These are phyloP conservation scores for Sialia sialis DNA, from an alignment of 2,113 vertebrate species.

Conservation along the genomic window DNA sequence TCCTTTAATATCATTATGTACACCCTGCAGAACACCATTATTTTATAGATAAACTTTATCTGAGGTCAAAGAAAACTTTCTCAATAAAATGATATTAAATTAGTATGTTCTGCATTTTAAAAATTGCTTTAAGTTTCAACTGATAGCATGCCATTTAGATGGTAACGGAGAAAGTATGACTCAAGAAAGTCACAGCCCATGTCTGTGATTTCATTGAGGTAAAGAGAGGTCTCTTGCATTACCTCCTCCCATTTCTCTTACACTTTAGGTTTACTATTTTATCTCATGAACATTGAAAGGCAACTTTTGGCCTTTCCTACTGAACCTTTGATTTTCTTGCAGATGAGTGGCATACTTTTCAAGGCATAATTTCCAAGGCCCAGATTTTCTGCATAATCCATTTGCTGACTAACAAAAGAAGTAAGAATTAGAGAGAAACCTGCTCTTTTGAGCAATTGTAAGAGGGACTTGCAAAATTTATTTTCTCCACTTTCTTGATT, in stretches of 20 bases:
- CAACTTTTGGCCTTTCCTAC: neutral
- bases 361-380: neutral
- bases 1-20: neutral
- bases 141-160: neutral
- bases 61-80: neutral
- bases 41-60: constrained; percentile 31
- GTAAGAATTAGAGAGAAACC: neutral
- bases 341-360: neutral
- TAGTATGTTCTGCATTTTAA: neutral
- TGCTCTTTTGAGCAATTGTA: neutral
- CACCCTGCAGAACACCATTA: neutral
- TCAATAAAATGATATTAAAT: neutral
- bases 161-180: neutral
- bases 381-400: neutral
- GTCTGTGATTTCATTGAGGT: rapidly evolving
- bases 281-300: neutral
- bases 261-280: neutral
- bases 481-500: neutral
- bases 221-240: neutral
- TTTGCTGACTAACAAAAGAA: neutral
- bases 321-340: neutral
- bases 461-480: neutral
- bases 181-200: neutral
- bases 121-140: neutral
- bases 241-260: neutral